Conservation (phyloP, 2,113 vertebrate genomes). For the Lycaon pictus region DNA sequence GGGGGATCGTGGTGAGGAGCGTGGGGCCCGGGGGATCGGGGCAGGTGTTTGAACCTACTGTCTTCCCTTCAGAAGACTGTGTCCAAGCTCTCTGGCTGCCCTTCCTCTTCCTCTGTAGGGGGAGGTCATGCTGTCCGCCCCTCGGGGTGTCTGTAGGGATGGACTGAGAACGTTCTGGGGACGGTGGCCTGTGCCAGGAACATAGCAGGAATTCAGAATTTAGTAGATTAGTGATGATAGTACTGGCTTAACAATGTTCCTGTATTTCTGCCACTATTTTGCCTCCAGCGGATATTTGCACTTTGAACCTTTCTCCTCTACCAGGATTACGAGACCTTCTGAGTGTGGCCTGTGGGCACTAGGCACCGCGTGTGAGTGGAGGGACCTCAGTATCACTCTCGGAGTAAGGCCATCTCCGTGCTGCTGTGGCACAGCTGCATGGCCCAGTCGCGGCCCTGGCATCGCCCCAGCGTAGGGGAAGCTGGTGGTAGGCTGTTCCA, state of each 20-base stretch:
- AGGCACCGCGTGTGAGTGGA: neutral
- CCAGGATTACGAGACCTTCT: neutral
- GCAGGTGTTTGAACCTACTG: neutral
- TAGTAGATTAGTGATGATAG: neutral
- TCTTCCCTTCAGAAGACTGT: neutral
- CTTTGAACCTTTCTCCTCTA: neutral
- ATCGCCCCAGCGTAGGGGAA: rapidly evolving
- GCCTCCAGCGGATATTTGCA: neutral
- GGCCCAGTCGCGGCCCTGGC: neutral
- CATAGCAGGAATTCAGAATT: neutral
- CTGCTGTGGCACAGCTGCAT: rapidly evolving
- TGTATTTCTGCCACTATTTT: neutral
- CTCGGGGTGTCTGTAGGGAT: neutral
- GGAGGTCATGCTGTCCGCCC: no score
- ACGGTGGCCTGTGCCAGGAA: no score
- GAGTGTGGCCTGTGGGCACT: rapidly evolving
- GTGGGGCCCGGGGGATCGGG: no score
- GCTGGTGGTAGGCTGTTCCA: rapidly evolving
- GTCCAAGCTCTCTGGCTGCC: neutral
- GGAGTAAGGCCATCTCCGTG: no score
- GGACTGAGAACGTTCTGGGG: no score
- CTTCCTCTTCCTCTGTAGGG: neutral
- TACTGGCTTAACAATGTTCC: rapidly evolving
- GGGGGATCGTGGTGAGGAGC: no score
- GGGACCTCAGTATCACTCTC: rapidly evolving